A percentile compares a stretch with the other conserved stretches of the same genome.
Evolutionary conservation across 2,797 vertebrate genomes (phyloP).

Genomic region (Diplodus puntazzo): DNA sequence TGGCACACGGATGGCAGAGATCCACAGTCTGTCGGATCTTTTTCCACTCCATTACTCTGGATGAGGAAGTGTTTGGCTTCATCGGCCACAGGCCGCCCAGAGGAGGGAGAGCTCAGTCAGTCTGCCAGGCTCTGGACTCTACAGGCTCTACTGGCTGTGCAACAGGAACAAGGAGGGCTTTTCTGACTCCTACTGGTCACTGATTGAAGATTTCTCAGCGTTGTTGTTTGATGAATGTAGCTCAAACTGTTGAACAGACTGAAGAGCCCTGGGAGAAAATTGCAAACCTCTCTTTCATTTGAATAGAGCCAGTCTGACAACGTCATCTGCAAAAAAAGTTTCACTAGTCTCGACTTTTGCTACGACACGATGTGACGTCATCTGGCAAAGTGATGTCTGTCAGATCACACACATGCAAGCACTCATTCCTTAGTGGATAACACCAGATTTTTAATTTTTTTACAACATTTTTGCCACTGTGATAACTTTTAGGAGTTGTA

Average conservation of each 20-base stretch:
- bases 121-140: slow-evolving; percentile 29
- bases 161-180: background rate
- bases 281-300: background rate
- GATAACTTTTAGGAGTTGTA: background rate
- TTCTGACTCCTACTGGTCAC: slow-evolving; percentile 18
- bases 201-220: background rate
- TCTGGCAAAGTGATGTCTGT: too few species aligned
- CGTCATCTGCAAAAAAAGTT: background rate
- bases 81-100: slow-evolving; percentile 28
- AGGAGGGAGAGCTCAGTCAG: slow-evolving; percentile 34
- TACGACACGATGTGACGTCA: background rate
- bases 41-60: slow-evolving; percentile 57
- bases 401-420: background rate
- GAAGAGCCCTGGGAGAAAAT: background rate
- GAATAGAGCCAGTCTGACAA: background rate
- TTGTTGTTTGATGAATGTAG: background rate
- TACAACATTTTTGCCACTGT: too few species aligned
- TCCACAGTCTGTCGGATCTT: slow-evolving; percentile 34
- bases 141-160: slow-evolving; percentile 1
- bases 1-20: slow-evolving; percentile 38
- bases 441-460: too few species aligned
- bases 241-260: background rate
- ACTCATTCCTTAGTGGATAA: background rate
- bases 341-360: background rate
- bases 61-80: slow-evolving; percentile 47